Evolutionary conservation across 2,113 vertebrate species (phyloP), one percentile per base, ranked within the genome.

Genomic region (Stercorarius parasiticus): DNA sequence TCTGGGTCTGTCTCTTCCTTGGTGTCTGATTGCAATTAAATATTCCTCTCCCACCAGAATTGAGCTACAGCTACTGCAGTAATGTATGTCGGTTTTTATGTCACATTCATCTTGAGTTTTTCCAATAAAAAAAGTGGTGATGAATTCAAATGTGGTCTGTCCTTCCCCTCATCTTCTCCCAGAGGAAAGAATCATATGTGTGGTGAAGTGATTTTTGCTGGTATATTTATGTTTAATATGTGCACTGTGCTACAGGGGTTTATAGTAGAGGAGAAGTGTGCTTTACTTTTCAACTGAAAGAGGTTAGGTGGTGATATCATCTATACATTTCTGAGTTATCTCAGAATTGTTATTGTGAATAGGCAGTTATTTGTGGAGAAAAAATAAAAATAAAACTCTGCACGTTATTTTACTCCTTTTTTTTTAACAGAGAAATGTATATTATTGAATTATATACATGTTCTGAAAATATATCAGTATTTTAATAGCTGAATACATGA

Each of bases 31-130:
- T 86, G 78, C 88, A 92, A 89, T 95, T 92, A 96, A 78, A 82
- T 88, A 79, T 92, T 96, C 71, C 38, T 59, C 21, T 94, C 73
- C 61, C 70, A 42, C 22, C 6, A 58, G 67, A 81, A 85, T 0
- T 82, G 55, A 95, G 22, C 58, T 93, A 32, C 3, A 6, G 66
- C 85, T 82, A 80, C 45, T 40, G 34, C 26, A 80, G 38, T 86
- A 94, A 89, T 87, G 45, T 69, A 89, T 93, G 95, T 61, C 84
- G 43, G 47, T 42, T 95, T 93, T 95, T 91, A 73, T 87, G 87
- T 84, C 81, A 89, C 61, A 91, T 94, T 86, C 43, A 42, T 92
- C 77, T 84, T 74, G 52, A 95, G 66, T 58, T 58, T 92, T 96
- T 87, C 70, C 83, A 79, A 91, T 80, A 93, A 87, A 69, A 86